Percentiles rank a stretch among this genome's conserved stretches.
These are phyloP conservation scores for Drosophila parabipectinata DNA, from an alignment of 1,140 invertebrate species.

Conservation along the genomic window DNA sequence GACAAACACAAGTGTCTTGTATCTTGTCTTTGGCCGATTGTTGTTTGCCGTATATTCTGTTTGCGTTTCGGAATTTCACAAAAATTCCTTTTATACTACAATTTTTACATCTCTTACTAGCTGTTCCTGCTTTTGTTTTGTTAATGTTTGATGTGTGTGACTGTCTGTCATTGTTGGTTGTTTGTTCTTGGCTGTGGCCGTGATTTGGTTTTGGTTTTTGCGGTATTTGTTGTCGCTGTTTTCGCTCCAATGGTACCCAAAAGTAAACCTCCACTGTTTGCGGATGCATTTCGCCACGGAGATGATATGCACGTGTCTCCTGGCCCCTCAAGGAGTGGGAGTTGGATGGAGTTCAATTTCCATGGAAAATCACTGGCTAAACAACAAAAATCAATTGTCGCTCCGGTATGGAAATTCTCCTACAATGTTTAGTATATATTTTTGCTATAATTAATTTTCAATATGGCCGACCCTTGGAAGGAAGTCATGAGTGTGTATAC, in stretches of 20 bases:
- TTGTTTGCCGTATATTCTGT: conserved; percentile 57
- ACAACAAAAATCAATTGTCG: conserved; percentile 34
- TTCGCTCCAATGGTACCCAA: conserved; percentile 43
- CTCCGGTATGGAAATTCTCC: conserved; percentile 10
- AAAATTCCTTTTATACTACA: conserved; percentile 75
- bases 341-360: conserved; percentile 28
- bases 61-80: conserved; percentile 76
- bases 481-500: conserved; percentile 40
- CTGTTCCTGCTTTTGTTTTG: conserved; percentile 21
- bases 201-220: conserved; percentile 51
- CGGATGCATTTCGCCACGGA: conserved; percentile 49
- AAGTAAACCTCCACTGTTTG: conserved; percentile 62
- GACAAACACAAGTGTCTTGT: conserved; percentile 51
- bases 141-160: conserved; percentile 67
- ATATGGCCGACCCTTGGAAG: conserved; percentile 62
- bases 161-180: conserved; percentile 33
- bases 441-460: conserved; percentile 48
- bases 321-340: conserved; percentile 12
- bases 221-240: conserved; percentile 74
- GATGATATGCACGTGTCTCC: conserved; percentile 51
- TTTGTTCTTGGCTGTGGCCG: conserved; percentile 17
- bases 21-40: conserved; percentile 54
- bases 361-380: conserved; percentile 43
- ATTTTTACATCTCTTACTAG: conserved; percentile 42
- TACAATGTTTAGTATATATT: conserved; percentile 2